Percentiles rank a stretch among this genome's conserved stretches.
Evolutionary conservation across 2,113 vertebrate genomes (phyloP).

Genomic region (Bothrops jararaca): DNA sequence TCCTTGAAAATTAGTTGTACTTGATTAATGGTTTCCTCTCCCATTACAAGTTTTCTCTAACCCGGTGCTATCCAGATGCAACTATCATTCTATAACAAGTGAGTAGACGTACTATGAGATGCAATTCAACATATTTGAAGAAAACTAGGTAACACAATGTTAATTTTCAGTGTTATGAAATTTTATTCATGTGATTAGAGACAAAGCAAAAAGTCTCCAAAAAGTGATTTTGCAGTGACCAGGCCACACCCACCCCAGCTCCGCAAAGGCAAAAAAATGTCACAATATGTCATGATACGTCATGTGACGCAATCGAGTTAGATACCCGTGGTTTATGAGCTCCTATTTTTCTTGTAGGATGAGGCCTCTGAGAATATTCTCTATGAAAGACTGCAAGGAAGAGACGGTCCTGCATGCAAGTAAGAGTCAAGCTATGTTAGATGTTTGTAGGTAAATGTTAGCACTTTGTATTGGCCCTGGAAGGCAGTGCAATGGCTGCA

Average conservation of each 20-base stretch:
- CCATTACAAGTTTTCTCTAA: not conserved
- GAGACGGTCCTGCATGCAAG: not conserved
- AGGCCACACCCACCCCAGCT: too few relatives aligned
- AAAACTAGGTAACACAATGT: not conserved
- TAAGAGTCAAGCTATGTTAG: not conserved
- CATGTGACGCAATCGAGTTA: too few relatives aligned
- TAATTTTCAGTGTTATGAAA: not conserved
- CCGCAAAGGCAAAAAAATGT: too few relatives aligned
- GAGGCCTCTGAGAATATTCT: not conserved
- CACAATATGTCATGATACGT: too few relatives aligned
- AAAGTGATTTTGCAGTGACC: not conserved
- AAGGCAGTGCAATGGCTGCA: not conserved
- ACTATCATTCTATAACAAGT: not conserved
- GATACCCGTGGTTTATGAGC: not conserved
- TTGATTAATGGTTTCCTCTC: not conserved
- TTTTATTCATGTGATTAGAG: not conserved
- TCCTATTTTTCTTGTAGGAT: not conserved
- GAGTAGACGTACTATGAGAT: not conserved
- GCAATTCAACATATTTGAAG: not conserved
- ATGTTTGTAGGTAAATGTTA: not conserved
- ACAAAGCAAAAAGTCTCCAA: not conserved
- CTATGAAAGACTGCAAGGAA: not conserved
- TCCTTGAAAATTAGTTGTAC: not conserved
- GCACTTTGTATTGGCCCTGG: not conserved
- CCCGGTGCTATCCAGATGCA: not conserved